Evolutionary conservation across 2,888 invertebrate genomes (phyloP).

Genomic region (Copidosoma aretas): DNA sequence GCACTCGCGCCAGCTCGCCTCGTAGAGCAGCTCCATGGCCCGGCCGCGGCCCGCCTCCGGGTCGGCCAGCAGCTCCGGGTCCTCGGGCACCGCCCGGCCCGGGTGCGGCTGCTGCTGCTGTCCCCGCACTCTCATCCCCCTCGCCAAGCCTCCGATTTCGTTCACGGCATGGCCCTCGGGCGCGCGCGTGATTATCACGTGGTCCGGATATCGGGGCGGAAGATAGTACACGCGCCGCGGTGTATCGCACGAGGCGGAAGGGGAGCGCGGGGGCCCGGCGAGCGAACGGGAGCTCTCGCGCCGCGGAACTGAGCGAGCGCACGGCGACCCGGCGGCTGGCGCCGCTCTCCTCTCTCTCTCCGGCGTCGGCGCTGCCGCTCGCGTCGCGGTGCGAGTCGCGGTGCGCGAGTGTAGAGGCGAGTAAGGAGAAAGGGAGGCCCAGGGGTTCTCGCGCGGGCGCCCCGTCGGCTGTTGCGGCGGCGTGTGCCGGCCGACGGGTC

Average conservation of each 20-base stretch:
- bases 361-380: background rate
- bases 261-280: no score
- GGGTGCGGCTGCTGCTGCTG: no score
- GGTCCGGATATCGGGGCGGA: no score
- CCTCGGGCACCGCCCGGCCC: conserved; percentile 76
- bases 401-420: background rate
- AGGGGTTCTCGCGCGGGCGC: conserved; percentile 48
- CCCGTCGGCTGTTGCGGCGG: background rate
- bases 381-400: background rate
- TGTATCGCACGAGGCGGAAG: no score
- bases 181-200: background rate
- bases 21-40: conserved; percentile 80
- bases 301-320: no score
- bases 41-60: conserved; percentile 73
- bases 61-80: conserved; percentile 72
- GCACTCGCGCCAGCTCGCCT: conserved; percentile 81
- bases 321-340: no score
- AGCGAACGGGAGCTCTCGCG: no score
- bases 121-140: conserved; percentile 79
- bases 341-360: no score
- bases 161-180: no score
- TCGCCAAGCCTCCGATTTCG: background rate
- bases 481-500: background rate
- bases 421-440: conserved; percentile 45
- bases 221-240: no score